phyloP scores from a whole-genome alignment of 2,797 vertebrate species.

The Triplophysa yarkandensis region DNA sequence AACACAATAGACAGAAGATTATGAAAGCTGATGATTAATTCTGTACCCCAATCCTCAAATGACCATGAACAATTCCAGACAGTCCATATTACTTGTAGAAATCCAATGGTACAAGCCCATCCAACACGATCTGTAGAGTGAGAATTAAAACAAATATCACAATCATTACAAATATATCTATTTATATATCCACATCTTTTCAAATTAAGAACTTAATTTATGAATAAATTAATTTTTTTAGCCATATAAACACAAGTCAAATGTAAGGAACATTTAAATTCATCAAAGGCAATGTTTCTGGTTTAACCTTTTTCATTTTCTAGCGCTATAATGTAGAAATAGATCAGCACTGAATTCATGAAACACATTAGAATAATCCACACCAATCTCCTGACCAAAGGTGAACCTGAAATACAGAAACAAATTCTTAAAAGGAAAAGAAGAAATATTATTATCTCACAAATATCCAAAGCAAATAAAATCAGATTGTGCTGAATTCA shows the following conservation, averaged over 20 bases:
- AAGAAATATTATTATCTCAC: not conserved
- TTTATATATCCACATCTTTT: too few relatives aligned
- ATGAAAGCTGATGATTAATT: not conserved
- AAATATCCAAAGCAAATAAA: not conserved
- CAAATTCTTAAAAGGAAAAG: not conserved
- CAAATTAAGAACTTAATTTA: too few relatives aligned
- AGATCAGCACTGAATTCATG: not conserved
- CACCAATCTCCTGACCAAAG: not conserved
- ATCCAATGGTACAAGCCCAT: not conserved
- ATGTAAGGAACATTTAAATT: too few relatives aligned
- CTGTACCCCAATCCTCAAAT: not conserved
- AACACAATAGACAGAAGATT: not conserved
- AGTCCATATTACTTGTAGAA: not conserved
- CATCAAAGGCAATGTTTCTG: too few relatives aligned
- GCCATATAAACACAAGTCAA: too few relatives aligned
- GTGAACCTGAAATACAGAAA: not conserved
- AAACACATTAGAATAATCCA: not conserved
- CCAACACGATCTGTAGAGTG: not conserved
- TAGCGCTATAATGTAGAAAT: constrained; percentile 4
- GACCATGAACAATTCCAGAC: not conserved
- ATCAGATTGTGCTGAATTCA: not conserved
- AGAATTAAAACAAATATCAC: not conserved
- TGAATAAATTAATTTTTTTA: too few relatives aligned
- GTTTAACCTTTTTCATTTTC: not conserved
- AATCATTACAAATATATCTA: too few relatives aligned